Conservation (phyloP, 1,140 invertebrate species). For the Micrasema longulum region DNA sequence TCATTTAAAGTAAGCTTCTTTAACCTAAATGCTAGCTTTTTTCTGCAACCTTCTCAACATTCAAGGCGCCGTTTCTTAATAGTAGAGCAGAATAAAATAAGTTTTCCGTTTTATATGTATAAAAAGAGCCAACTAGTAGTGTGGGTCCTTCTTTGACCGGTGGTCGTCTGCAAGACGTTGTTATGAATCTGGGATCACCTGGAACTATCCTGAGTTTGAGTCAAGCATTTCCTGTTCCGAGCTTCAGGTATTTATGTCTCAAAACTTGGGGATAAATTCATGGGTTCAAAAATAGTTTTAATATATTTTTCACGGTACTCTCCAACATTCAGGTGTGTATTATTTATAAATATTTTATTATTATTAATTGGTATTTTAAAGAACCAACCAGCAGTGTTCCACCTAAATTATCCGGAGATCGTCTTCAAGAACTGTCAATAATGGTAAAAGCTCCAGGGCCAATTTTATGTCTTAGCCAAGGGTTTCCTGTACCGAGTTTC, state of each 20-base stretch:
- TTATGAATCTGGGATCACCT: slow-evolving; percentile 58
- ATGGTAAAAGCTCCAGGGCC: slow-evolving; percentile 61
- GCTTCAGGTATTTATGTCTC: slow-evolving; percentile 67
- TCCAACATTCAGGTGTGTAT: slow-evolving; percentile 33
- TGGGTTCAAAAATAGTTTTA: background rate
- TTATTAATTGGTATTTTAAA: slow-evolving; percentile 57
- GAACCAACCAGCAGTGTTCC: slow-evolving; percentile 77
- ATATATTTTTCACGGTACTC: background rate
- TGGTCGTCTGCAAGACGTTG: slow-evolving; percentile 68
- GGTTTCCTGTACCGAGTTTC: slow-evolving; percentile 73
- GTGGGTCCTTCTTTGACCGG: slow-evolving; percentile 74
- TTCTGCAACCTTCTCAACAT: slow-evolving; percentile 12
- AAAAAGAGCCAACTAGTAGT: slow-evolving; percentile 75
- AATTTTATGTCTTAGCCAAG: slow-evolving; percentile 72
- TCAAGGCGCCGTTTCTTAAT: slow-evolving; percentile 20
- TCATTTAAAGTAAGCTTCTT: too few species aligned
- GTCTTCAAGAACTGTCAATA: slow-evolving; percentile 67
- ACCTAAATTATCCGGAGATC: slow-evolving; percentile 72
- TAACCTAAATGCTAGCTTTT: background rate
- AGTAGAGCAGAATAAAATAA: background rate
- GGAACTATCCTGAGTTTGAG: slow-evolving; percentile 72
- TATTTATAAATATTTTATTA: slow-evolving; percentile 1
- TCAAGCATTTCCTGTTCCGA: slow-evolving; percentile 73
- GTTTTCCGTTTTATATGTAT: slow-evolving; percentile 17
- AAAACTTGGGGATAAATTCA: background rate